These are phyloP conservation scores for Pangasius djambal DNA, from an alignment of 2,797 vertebrate species.

Conservation along the genomic window DNA sequence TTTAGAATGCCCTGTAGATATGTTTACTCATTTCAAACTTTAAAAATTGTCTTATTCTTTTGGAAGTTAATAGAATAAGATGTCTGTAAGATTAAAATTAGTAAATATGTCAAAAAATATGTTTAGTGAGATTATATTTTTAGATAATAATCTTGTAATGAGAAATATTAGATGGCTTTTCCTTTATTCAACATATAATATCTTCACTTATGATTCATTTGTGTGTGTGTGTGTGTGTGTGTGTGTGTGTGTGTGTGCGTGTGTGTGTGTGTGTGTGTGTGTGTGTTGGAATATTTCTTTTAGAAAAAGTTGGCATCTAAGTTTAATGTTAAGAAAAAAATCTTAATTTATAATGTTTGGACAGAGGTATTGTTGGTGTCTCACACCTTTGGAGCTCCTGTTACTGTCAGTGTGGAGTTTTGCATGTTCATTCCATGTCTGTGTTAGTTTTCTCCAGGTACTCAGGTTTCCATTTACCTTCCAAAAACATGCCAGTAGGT, in stretches of 20 bases:
- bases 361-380: background rate
- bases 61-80: background rate
- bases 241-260: no score
- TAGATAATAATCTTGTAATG: background rate
- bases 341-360: background rate
- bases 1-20: background rate
- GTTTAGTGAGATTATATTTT: background rate
- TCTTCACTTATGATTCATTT: background rate
- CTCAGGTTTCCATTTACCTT: background rate
- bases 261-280: background rate
- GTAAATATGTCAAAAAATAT: background rate
- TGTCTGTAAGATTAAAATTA: background rate
- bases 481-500: no score
- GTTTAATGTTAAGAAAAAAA: background rate
- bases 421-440: background rate
- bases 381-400: background rate
- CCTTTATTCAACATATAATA: background rate
- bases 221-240: no score
- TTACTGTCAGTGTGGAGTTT: background rate
- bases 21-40: background rate
- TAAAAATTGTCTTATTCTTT: background rate
- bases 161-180: background rate
- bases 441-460: background rate
- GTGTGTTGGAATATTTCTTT: background rate
- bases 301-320: background rate